phyloP scores from a whole-genome alignment of 2,888 invertebrate species.

The Oxytorus armatus region DNA sequence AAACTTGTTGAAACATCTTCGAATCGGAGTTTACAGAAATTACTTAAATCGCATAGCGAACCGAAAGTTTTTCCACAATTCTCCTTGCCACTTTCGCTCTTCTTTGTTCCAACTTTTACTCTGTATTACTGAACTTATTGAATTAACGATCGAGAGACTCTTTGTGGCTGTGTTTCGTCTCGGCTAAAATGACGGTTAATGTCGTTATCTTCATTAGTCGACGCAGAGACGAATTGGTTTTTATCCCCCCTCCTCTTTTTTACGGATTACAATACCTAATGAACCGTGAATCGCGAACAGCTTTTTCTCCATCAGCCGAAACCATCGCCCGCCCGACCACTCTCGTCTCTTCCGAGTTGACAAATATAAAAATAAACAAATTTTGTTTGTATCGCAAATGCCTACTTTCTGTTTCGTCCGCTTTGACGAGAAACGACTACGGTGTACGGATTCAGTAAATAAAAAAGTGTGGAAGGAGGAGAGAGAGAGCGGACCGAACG shows the following conservation, averaged over 20 bases:
- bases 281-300: constrained; percentile 79
- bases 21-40: not conserved
- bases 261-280: constrained; percentile 84
- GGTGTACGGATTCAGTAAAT: constrained; percentile 12
- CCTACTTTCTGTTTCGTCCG: constrained; percentile 66
- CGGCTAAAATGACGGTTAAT: constrained; percentile 81
- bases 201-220: constrained; percentile 83
- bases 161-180: constrained; percentile 71
- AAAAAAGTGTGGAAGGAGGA: constrained; percentile 9
- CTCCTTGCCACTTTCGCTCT: constrained; percentile 50
- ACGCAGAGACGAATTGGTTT: constrained; percentile 52
- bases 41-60: not conserved
- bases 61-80: constrained; percentile 51
- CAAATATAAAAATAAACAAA: constrained; percentile 82
- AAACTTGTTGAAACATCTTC: constrained; percentile 10
- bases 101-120: constrained; percentile 58
- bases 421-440: constrained; percentile 74
- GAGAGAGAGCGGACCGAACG: constrained; percentile 39
- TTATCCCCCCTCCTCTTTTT: constrained; percentile 42
- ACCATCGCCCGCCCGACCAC: constrained; percentile 12
- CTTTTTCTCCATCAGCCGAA: constrained; percentile 63
- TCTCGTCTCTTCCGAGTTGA: constrained; percentile 65
- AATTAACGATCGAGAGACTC: constrained; percentile 77
- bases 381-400: constrained; percentile 82
- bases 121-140: constrained; percentile 72